Base-by-base conservation (phyloP, 2,888 invertebrate species). In the Gortyna flavago region DNA sequence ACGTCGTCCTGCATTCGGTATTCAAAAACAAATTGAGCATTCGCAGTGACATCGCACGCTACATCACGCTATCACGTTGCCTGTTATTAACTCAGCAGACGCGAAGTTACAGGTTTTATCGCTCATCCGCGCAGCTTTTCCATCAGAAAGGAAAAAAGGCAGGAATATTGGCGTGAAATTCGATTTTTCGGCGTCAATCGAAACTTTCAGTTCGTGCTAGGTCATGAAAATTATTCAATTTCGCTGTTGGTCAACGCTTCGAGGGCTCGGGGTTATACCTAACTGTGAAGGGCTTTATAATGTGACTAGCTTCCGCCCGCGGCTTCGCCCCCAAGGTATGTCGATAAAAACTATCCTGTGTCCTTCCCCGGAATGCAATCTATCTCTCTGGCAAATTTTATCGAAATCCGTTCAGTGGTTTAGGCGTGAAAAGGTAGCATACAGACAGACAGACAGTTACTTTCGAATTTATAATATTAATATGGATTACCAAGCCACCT, bases 161-260 rank as follows among this genome's bases (percentile, higher is more conserved):
- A 21, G n/a, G 38, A 77, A 80, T 64, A 84, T 80, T 82, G 80
- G 80, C 80, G 75, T 75, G 51, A 82, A 82, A 82, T 82, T 68
- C 38, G 59, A 84, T 84, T 80, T 79, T 80, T 84, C 67, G 67
- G n/a, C 59, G 21, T 71, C 84, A 64, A 68, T 68, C 71, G 62
- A 71, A 73, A 82, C 67, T 68, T 57, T 35, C 29, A 35, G 62
- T 59, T 79, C 48, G n/a, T 70, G 68, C 54, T 69, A 64, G 44
- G 69, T 57, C 73, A 66, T 79, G 44, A 54, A 79, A 77, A 80
- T n/a, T n/a, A 29, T 51, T 59, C 29, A 38, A 75, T 83, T 78
- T 83, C 38, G 35, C 57, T 57, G 29, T 48, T 44, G 64, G 48
- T 16, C 16, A 44, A 8, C 38, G 62, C 25, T 78, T 62, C 5